phyloP scores from a whole-genome alignment of 2,797 vertebrate genomes.

The Urophycis tenuis region DNA sequence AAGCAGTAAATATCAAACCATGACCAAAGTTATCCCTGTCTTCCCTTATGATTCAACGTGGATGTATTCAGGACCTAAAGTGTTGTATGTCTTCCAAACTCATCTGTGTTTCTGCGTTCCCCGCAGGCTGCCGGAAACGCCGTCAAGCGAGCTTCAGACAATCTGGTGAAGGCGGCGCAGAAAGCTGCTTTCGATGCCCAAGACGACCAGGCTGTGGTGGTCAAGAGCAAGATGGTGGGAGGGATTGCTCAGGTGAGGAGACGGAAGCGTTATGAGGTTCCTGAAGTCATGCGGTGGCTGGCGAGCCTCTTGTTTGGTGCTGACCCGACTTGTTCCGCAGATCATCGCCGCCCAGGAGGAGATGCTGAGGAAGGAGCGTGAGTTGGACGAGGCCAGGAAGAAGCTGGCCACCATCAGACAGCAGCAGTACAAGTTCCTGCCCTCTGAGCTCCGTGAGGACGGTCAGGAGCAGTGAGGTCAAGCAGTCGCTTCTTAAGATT shows the following conservation, averaged over 20 bases:
- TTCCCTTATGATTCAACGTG: not conserved
- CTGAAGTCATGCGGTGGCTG: no score
- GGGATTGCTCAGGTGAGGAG: conserved; percentile 94
- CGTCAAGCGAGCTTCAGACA: conserved; percentile 92
- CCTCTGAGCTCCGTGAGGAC: conserved; percentile 87
- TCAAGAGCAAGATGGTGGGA: conserved; percentile 96
- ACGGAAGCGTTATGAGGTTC: no score
- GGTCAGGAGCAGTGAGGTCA: conserved; percentile 75
- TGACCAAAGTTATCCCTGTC: not conserved
- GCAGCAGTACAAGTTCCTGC: conserved; percentile 97
- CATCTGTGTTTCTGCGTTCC: not conserved
- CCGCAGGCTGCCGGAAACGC: conserved; percentile 88
- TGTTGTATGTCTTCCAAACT: not conserved
- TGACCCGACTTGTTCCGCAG: no score
- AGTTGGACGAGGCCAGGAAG: conserved; percentile 90
- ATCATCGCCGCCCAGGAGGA: conserved; percentile 97
- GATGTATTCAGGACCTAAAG: not conserved
- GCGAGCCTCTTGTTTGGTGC: no score
- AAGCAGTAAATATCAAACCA: not conserved
- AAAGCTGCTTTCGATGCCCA: conserved; percentile 95
- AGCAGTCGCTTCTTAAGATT: not conserved
- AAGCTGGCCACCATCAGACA: conserved; percentile 91
- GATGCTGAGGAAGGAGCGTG: conserved; percentile 94
- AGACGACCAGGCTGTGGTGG: conserved; percentile 88
- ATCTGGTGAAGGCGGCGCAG: conserved; percentile 94